Base-by-base conservation (phyloP, 2,888 invertebrate genomes). In the Neocrepidodera transversa region DNA sequence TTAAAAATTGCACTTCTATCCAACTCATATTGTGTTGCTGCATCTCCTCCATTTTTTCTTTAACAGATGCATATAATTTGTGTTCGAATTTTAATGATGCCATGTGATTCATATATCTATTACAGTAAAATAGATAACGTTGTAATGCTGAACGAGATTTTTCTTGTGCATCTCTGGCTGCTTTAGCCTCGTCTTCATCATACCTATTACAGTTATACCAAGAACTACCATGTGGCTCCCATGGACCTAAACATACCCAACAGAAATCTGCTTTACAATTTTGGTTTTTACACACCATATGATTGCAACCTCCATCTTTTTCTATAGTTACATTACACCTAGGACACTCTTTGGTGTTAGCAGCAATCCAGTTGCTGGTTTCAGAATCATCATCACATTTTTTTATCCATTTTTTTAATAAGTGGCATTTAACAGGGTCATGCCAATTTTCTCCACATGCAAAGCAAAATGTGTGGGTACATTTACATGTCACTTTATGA, bases 11-110 rank as follows among this genome's bases (percentile, higher is more conserved):
- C 63, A 97, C 97, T 87, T 99, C 98, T 74, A 98, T 98, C 98
- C 98, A 99, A 68, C 96, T 96, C 97, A 98, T 97, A 79, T 95
- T 96, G 80, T 96, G 95, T 78, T 96, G 95, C 79, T 99, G 98
- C 97, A 99, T 97, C 82, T 97, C 97, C 79, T 97, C 97, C 97
- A 99, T 98, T 84, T 98, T 98, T 78, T 92, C 91, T 81, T 96
- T 95, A 59, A 97, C 93, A 61, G 93, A 92, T 5, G 95, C 93
- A 82, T 97, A 97, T 58, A 98, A 85, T 85, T 97, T 97, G 81
- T 91, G 90, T 83, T 99, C 98, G 82, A 99, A 95, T 81, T 95
- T 95, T 74, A 98, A 85, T 67, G 96, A 96, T 81, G 97, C 96
- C 94, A 96, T 95, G 82, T 99, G 98, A 82, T 98, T 98, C 94